These are phyloP conservation scores for Diabrotica balteata DNA, from an alignment of 2,888 invertebrate species.

Conservation along the genomic window DNA sequence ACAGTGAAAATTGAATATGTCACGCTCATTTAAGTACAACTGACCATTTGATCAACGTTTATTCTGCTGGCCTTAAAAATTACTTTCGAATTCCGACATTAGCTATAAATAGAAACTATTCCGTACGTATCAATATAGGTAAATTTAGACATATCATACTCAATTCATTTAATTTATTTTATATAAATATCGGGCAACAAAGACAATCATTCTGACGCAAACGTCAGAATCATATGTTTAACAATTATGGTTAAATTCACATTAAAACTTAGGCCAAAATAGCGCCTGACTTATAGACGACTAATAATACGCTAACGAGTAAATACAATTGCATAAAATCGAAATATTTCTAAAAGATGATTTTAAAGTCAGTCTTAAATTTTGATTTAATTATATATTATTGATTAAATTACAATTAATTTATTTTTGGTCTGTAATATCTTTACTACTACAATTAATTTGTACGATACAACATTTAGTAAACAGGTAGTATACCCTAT, in stretches of 20 bases:
- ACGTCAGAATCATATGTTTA: conserved; percentile 19
- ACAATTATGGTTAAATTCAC: background rate
- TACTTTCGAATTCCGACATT: conserved; percentile 12
- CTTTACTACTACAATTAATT: too few relatives aligned
- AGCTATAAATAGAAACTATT: conserved; percentile 20
- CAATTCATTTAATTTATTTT: conserved; percentile 13
- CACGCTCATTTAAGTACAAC: conserved; percentile 10
- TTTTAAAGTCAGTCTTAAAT: too few relatives aligned
- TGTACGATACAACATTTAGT: too few relatives aligned
- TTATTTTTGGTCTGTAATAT: too few relatives aligned
- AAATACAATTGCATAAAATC: too few relatives aligned
- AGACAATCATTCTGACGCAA: background rate
- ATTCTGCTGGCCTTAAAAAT: conserved; percentile 12
- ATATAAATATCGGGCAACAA: conserved; percentile 5
- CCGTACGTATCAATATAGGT: conserved; percentile 13
- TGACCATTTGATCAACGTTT: conserved; percentile 12
- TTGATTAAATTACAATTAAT: too few relatives aligned
- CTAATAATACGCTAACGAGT: too few relatives aligned
- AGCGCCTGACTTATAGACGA: too few relatives aligned
- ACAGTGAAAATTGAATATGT: conserved; percentile 12
- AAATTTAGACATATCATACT: conserved; percentile 13
- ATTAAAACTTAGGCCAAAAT: too few relatives aligned
- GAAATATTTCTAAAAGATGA: too few relatives aligned
- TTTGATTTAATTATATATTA: too few relatives aligned
- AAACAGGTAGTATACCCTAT: too few relatives aligned